Conservation (phyloP, 2,888 invertebrate genomes). For the Campoplex nolae region DNA sequence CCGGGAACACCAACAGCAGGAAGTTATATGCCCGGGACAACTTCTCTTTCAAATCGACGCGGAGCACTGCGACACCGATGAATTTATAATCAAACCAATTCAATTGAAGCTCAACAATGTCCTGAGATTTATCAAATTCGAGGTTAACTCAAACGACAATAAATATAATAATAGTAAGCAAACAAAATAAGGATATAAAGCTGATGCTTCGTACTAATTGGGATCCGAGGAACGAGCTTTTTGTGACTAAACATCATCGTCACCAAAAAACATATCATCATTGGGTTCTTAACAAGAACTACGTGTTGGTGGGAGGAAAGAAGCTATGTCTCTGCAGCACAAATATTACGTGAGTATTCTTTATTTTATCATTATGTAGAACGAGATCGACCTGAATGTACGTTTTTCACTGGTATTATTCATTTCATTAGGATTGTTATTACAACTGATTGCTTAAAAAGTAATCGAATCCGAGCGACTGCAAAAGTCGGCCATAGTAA, state of each 20-base stretch:
- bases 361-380: neutral
- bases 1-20: neutral
- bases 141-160: neutral
- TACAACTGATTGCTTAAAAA: neutral
- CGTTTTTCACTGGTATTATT: neutral
- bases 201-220: conserved; percentile 31
- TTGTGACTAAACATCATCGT: conserved; percentile 38
- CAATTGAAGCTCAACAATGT: neutral
- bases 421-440: neutral
- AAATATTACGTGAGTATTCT: conserved; percentile 82
- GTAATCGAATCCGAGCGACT: neutral
- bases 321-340: conserved; percentile 83
- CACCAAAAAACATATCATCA: conserved; percentile 30
- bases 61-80: conserved; percentile 12
- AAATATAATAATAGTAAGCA: neutral
- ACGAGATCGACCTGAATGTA: neutral
- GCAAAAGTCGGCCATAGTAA: neutral
- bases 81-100: conserved; percentile 51
- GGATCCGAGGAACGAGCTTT: conserved; percentile 34
- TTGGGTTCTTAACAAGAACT: conserved; percentile 56
- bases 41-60: conserved; percentile 13
- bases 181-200: neutral
- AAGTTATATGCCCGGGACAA: conserved; percentile 18
- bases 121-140: neutral
- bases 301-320: conserved; percentile 63